phyloP scores from a whole-genome alignment of 1,140 invertebrate species.

The Oncopodura yosiiana region DNA sequence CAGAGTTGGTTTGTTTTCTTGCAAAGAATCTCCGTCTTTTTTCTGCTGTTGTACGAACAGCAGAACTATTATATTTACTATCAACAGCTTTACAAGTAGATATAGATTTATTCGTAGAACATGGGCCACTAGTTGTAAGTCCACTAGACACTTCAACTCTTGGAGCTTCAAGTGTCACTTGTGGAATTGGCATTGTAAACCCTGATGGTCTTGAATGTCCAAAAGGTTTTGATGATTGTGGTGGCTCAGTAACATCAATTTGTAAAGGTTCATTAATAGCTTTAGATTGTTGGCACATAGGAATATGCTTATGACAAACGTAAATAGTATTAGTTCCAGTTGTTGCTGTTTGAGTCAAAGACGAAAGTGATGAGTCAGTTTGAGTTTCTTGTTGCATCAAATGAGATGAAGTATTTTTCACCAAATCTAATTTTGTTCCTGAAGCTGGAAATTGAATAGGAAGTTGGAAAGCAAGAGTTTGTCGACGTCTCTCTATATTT shows the following conservation, averaged over 20 bases:
- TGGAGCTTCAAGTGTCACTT: background rate
- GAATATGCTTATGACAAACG: no score
- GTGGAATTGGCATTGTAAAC: constrained; percentile 17
- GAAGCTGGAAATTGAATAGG: constrained; percentile 1
- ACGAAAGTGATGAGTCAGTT: constrained; percentile 2
- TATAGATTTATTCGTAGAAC: no score
- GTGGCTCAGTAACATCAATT: background rate
- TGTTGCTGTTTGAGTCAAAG: background rate
- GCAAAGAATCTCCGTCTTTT: constrained; percentile 39
- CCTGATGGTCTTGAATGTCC: background rate
- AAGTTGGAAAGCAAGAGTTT: constrained; percentile 1
- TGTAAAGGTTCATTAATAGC: no score
- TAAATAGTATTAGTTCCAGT: no score
- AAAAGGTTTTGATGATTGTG: background rate
- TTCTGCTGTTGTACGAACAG: constrained; percentile 36
- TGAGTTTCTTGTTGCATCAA: background rate
- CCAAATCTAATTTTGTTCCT: background rate
- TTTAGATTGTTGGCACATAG: no score
- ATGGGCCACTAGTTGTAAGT: background rate
- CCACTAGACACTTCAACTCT: background rate
- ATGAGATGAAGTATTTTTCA: background rate
- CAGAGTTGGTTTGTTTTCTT: constrained; percentile 44
- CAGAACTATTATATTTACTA: constrained; percentile 19
- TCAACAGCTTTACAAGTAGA: no score
- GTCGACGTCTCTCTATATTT: background rate